Base-by-base conservation (phyloP, 2,113 vertebrate genomes). In the Toxostoma redivivum region DNA sequence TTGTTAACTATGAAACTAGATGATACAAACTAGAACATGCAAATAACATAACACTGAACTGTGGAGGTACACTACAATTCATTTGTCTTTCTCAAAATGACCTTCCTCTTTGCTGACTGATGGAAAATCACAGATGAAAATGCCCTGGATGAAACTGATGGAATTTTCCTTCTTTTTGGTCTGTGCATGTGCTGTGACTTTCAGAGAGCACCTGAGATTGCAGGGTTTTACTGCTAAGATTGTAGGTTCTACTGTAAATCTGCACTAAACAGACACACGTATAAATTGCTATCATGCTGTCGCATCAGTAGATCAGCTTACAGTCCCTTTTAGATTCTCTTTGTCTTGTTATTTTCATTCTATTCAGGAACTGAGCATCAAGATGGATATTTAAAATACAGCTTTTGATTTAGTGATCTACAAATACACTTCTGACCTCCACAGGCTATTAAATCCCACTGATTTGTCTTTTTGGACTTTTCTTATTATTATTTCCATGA, bases 311-410 rank as follows among this genome's bases (percentile, higher is more conserved):
- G 69, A 92, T 93, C 80, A 93, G 86, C 94, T 97, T 96, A 96
- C 61, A 90, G 60, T 21, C 47, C 48, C 45, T 94, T 86, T 92
- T 57, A 84, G 40, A 83, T 77, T 94, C 76, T 58, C 67, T 92
- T 97, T 94, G 81, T 95, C 91, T 79, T 87, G 28, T 24, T 95
- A 92, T 95, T 96, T 94, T 95, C 66, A 94, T 96, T 96, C 94
- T 79, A 33, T 96, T 85, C 91, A 92, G 93, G 86, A 95, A 84
- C 47, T 37, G 60, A 92, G 91, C 57, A 89, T 89, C 83, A 94
- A 95, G 60, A 70, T 64, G 80, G 88, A 90, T 94, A 88, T 94
- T 93, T 93, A 97, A 97, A 97, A 90, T 62, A 86, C 16, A 84
- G 69, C 42, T 92, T 96, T 93, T 1, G 0, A 81, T 96, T 90